These are phyloP conservation scores for Drosophila sulfurigaster DNA, from an alignment of 1,140 invertebrate genomes.

Conservation along the genomic window DNA sequence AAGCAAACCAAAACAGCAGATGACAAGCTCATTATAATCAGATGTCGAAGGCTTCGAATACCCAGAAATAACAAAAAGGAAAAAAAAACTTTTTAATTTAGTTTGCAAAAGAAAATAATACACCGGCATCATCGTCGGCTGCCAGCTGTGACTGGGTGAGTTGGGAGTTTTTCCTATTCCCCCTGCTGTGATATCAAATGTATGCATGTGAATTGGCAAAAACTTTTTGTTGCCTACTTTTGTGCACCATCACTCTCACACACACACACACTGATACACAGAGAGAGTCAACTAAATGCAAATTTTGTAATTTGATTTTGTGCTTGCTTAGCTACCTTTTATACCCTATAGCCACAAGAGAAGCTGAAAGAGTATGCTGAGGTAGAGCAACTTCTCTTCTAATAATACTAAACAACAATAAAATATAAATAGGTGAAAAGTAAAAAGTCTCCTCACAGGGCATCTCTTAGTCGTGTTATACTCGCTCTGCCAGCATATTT, in stretches of 20 bases:
- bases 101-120: conserved; percentile 76
- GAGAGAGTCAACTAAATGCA: conserved; percentile 59
- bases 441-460: no score
- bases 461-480: neutral
- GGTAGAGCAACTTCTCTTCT: no score
- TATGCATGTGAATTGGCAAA: conserved; percentile 63
- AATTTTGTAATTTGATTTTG: conserved; percentile 77
- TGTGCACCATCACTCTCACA: conserved; percentile 50
- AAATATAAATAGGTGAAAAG: no score
- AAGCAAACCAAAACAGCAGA: neutral
- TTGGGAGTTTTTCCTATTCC: neutral
- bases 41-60: conserved; percentile 29
- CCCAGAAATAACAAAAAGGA: neutral
- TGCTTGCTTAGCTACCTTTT: conserved; percentile 61
- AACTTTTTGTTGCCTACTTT: conserved; percentile 70
- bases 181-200: conserved; percentile 33
- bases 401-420: neutral
- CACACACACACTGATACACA: conserved; percentile 13
- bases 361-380: neutral
- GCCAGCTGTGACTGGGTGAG: conserved; percentile 31
- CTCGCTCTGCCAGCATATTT: no score
- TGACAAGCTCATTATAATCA: conserved; percentile 73
- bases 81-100: conserved; percentile 74
- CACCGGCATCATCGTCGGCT: conserved; percentile 44
- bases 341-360: conserved; percentile 12